phyloP scores from a whole-genome alignment of 2,113 vertebrate genomes.

The Ceratotherium simum region DNA sequence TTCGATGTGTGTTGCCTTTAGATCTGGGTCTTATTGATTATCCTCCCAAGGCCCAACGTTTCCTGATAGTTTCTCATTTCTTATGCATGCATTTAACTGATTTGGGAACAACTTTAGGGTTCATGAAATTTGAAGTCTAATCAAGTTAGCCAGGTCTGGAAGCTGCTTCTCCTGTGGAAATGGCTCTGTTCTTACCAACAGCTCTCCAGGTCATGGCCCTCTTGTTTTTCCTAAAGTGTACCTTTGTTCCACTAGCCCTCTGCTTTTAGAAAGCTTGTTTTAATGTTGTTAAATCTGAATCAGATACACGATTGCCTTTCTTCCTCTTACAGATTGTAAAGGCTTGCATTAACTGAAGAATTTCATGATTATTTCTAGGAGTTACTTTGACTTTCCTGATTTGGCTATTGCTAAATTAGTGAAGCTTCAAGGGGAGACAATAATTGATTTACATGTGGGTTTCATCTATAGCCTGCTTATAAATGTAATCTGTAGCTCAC shows the following conservation, averaged over 20 bases:
- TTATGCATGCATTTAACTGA: conserved; percentile 78
- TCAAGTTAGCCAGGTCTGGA: conserved; percentile 59
- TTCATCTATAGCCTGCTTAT: neutral
- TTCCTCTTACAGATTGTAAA: neutral
- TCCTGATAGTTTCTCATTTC: conserved; percentile 82
- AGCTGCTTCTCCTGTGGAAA: neutral
- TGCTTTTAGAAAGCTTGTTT: conserved; percentile 19
- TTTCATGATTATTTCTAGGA: neutral
- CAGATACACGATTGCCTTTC: neutral
- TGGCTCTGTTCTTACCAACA: neutral
- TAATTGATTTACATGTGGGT: neutral
- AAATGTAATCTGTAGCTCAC: neutral
- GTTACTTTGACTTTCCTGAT: neutral
- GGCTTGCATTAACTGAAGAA: neutral
- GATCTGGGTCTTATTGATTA: conserved; percentile 82
- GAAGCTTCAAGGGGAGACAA: neutral
- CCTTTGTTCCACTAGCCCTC: neutral
- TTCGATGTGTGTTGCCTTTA: conserved; percentile 82
- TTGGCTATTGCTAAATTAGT: conserved; percentile 12
- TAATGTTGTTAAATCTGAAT: neutral
- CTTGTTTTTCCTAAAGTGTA: neutral
- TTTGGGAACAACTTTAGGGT: conserved; percentile 78
- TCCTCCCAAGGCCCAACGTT: conserved; percentile 72
- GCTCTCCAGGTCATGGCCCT: neutral
- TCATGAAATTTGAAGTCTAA: conserved; percentile 78